These are phyloP conservation scores for Dryas iulia DNA, from an alignment of 1,140 invertebrate genomes.

Conservation along the genomic window DNA sequence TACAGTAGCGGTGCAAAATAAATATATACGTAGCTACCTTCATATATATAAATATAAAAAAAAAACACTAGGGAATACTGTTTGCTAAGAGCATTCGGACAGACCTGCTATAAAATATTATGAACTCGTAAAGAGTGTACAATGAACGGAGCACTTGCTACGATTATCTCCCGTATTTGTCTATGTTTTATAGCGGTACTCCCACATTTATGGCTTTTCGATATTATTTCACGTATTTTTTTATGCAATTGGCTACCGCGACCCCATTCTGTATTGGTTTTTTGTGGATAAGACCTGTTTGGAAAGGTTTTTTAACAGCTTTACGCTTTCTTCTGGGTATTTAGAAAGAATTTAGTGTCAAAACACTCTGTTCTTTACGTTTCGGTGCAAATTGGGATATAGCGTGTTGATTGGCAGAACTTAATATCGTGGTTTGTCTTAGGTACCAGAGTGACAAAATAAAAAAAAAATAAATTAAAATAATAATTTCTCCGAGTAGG, in stretches of 20 bases:
- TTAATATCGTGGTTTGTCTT: too few relatives aligned
- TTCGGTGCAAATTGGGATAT: too few relatives aligned
- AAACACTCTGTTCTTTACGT: too few relatives aligned
- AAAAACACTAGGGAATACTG: conserved; percentile 20
- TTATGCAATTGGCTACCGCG: conserved; percentile 53
- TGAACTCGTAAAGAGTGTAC: conserved; percentile 67
- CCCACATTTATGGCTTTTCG: conserved; percentile 71
- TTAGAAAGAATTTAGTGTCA: too few relatives aligned
- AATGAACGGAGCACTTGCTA: conserved; percentile 65
- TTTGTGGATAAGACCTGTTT: conserved; percentile 37
- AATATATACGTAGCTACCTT: background rate
- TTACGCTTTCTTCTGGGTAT: too few relatives aligned
- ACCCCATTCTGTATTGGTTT: conserved; percentile 33
- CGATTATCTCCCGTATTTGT: conserved; percentile 73
- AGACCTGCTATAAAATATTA: conserved; percentile 70
- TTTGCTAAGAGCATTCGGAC: conserved; percentile 20
- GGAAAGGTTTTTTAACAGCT: background rate
- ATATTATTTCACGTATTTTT: conserved; percentile 75
- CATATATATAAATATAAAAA: conserved; percentile 13
- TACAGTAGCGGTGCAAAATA: background rate
- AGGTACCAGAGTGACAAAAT: too few relatives aligned
- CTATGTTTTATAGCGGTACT: conserved; percentile 72
- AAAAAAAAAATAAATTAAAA: too few relatives aligned
- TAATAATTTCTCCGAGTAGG: too few relatives aligned
- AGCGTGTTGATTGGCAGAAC: too few relatives aligned